Conservation (phyloP, 2,888 invertebrate species). For the Sclerodermus sp. region DNA sequence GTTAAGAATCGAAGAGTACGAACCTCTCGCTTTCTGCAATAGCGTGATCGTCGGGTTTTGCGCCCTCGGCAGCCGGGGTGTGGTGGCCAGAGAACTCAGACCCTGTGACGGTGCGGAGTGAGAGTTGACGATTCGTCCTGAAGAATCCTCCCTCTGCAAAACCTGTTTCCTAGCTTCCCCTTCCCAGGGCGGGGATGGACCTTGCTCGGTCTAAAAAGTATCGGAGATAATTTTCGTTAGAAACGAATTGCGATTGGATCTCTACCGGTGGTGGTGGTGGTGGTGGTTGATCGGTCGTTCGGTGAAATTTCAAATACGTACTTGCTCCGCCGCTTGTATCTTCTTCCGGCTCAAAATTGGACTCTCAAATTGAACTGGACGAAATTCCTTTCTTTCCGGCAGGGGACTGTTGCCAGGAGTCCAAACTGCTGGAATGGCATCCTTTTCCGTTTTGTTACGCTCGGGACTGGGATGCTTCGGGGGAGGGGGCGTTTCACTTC, state of each 20-base stretch:
- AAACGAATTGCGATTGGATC: too few relatives aligned
- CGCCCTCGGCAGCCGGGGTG: constrained; percentile 69
- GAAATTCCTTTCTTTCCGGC: constrained; percentile 75
- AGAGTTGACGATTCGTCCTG: constrained; percentile 50
- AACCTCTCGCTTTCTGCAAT: constrained; percentile 87
- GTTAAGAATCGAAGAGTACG: constrained; percentile 11
- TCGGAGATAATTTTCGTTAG: too few relatives aligned
- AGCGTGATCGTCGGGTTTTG: constrained; percentile 87
- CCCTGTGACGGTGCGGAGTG: constrained; percentile 70
- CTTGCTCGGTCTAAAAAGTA: constrained; percentile 9
- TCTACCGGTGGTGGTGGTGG: too few relatives aligned
- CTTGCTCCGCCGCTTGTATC: constrained; percentile 44
- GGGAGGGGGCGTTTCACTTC: constrained; percentile 50
- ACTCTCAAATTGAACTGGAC: constrained; percentile 76
- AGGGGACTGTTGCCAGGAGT: constrained; percentile 77
- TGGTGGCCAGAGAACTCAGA: constrained; percentile 57
- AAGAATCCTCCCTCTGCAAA: constrained; percentile 5
- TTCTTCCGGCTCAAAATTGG: constrained; percentile 65
- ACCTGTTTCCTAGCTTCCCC: constrained; percentile 33
- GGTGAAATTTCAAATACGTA: too few relatives aligned
- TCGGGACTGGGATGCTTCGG: constrained; percentile 56
- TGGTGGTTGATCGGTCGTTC: too few relatives aligned
- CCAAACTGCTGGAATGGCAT: constrained; percentile 74
- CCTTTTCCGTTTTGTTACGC: constrained; percentile 59
- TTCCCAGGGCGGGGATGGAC: constrained; percentile 44